These are phyloP conservation scores for Pionites leucogaster DNA, from an alignment of 2,113 vertebrate species.

Conservation along the genomic window DNA sequence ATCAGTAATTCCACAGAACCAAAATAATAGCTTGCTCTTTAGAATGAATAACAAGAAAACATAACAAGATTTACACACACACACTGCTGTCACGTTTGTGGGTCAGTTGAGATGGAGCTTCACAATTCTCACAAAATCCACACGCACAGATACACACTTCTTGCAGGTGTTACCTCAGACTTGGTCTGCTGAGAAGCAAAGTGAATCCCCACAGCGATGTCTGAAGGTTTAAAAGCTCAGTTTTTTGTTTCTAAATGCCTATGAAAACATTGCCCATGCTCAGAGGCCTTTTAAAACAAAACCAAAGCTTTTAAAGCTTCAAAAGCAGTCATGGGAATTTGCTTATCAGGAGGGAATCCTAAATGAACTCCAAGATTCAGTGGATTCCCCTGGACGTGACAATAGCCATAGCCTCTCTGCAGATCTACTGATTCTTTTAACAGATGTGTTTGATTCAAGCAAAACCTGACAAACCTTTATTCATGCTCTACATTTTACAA, in stretches of 20 bases:
- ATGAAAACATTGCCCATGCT: constrained; percentile 64
- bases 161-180: constrained; percentile 64
- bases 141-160: background rate
- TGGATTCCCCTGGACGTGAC: constrained; percentile 40
- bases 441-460: background rate
- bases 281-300: constrained; percentile 69
- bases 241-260: constrained; percentile 67
- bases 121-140: constrained; percentile 45
- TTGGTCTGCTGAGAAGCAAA: constrained; percentile 59
- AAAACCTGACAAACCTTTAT: background rate
- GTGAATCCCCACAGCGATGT: constrained; percentile 32
- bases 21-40: constrained; percentile 8
- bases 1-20: background rate
- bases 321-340: constrained; percentile 68
- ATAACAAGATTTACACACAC: background rate
- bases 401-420: constrained; percentile 21
- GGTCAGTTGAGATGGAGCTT: constrained; percentile 46
- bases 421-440: background rate
- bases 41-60: background rate
- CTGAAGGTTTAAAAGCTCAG: constrained; percentile 68
- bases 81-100: constrained; percentile 16
- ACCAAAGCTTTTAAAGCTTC: constrained; percentile 70
- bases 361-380: constrained; percentile 64
- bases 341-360: constrained; percentile 63
- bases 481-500: background rate